Percentiles rank a stretch among this genome's conserved stretches.
Evolutionary conservation across 2,888 invertebrate species (phyloP).

Genomic region (Teleogryllus oceanicus): DNA sequence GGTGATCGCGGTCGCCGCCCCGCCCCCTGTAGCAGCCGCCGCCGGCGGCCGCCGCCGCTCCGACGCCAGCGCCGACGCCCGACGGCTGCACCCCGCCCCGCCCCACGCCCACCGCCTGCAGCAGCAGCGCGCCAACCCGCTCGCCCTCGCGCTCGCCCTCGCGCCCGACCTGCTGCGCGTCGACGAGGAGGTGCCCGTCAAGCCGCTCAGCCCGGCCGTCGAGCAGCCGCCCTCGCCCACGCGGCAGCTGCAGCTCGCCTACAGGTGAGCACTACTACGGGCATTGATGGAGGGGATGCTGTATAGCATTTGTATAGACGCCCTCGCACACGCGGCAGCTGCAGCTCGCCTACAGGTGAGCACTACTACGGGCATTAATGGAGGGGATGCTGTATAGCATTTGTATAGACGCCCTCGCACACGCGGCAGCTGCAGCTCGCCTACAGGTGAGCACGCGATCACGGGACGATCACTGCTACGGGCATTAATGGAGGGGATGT

Average conservation of each 20-base stretch:
- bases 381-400: conserved; percentile 45
- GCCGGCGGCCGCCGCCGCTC: conserved; percentile 5
- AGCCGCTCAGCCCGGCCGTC: conserved; percentile 65
- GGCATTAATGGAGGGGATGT: too few species aligned
- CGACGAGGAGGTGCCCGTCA: conserved; percentile 60
- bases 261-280: background rate
- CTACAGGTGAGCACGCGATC: too few species aligned
- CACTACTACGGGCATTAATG: too few species aligned
- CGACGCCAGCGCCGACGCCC: background rate
- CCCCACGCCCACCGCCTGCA: background rate
- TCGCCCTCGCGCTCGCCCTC: background rate
- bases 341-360: too few species aligned
- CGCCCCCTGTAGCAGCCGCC: background rate
- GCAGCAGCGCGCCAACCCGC: background rate
- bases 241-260: conserved; percentile 41
- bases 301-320: too few species aligned
- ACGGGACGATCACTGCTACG: too few species aligned
- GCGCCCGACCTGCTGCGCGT: conserved; percentile 47
- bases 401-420: too few species aligned
- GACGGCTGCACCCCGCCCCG: background rate
- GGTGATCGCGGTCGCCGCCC: too few species aligned
- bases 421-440: too few species aligned
- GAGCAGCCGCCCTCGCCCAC: conserved; percentile 42
- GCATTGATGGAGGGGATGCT: background rate
- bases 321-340: too few species aligned